These are phyloP conservation scores for Acanthurus tractus DNA, from an alignment of 2,797 vertebrate species.

Conservation along the genomic window DNA sequence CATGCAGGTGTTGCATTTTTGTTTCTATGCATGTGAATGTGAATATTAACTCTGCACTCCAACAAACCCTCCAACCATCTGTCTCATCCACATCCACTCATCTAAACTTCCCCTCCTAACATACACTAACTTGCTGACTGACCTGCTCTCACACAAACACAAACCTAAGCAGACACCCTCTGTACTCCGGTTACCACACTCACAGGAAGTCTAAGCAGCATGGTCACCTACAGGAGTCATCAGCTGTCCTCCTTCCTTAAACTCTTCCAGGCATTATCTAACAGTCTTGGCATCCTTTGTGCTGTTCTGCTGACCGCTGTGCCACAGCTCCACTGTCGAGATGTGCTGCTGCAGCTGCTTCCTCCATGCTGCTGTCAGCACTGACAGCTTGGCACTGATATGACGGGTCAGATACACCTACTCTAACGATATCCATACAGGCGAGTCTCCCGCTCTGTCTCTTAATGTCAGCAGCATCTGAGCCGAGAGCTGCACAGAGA, in stretches of 20 bases:
- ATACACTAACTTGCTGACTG: conserved; percentile 48
- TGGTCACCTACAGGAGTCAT: conserved; percentile 60
- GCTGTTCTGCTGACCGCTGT: conserved; percentile 37
- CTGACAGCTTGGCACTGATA: conserved; percentile 69
- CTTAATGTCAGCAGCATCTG: conserved; percentile 62
- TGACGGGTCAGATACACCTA: conserved; percentile 62
- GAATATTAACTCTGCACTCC: not conserved
- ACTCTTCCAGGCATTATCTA: conserved; percentile 49
- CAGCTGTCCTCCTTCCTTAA: conserved; percentile 61
- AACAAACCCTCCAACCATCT: not conserved
- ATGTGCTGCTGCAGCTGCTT: conserved; percentile 76
- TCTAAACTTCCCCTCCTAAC: conserved; percentile 26
- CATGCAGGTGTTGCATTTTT: not conserved
- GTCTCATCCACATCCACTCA: not conserved
- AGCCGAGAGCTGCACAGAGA: conserved; percentile 31
- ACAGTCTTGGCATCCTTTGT: conserved; percentile 34
- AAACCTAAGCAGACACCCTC: conserved; percentile 42
- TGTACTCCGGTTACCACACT: conserved; percentile 6
- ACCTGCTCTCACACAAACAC: conserved; percentile 17
- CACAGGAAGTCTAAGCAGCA: conserved; percentile 35
- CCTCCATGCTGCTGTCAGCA: conserved; percentile 71
- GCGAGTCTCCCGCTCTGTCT: conserved; percentile 34
- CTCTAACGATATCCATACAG: conserved; percentile 45
- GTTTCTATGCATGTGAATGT: not conserved
- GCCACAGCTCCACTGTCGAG: conserved; percentile 46